These are phyloP conservation scores for Chalcis sispes DNA, from an alignment of 2,888 invertebrate genomes.

Conservation along the genomic window DNA sequence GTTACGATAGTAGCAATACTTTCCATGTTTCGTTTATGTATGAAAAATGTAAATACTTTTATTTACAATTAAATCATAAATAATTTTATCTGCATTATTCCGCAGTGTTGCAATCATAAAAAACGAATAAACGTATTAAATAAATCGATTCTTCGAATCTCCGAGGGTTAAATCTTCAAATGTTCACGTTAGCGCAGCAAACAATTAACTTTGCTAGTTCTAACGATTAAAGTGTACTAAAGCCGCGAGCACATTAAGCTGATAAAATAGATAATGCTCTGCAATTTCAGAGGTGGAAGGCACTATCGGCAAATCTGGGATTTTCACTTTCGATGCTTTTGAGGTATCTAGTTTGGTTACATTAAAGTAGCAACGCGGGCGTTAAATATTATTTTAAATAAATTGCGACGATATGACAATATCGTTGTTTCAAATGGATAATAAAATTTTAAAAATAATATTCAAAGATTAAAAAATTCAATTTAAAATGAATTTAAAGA, in stretches of 20 bases:
- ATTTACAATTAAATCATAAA: no score
- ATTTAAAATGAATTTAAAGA: no score
- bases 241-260: conserved; percentile 47
- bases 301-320: conserved; percentile 33
- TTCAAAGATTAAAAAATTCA: no score
- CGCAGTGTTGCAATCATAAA: no score
- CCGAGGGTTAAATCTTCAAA: conserved; percentile 1
- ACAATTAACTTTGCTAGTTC: conserved; percentile 32
- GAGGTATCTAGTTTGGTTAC: conserved; percentile 30
- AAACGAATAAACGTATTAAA: no score
- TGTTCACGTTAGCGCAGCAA: not conserved
- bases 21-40: no score
- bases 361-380: not conserved
- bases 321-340: conserved; percentile 26
- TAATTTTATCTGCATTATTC: no score
- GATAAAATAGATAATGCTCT: conserved; percentile 49
- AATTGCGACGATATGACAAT: no score
- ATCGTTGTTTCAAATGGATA: no score
- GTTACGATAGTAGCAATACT: no score
- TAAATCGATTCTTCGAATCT: not conserved
- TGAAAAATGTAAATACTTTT: no score
- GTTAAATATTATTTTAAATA: not conserved
- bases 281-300: conserved; percentile 36
- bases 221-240: conserved; percentile 36
- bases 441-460: no score